A percentile compares a stretch with the other conserved stretches of the same genome.
phyloP scores from a whole-genome alignment of 1,140 invertebrate genomes.

The Phocides pigmalion region DNA sequence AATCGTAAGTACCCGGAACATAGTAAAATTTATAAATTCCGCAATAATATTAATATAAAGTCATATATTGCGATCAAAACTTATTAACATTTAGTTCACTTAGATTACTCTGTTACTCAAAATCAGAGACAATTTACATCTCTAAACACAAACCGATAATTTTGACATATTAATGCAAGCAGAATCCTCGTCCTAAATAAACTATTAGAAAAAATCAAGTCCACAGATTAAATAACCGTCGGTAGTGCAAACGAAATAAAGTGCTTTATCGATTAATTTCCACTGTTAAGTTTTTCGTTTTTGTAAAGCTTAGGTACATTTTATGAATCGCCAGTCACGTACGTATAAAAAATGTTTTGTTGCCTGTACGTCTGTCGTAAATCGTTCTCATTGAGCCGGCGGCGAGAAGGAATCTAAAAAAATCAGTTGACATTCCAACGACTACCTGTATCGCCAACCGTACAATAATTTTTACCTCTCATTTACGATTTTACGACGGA shows the following conservation, averaged over 20 bases:
- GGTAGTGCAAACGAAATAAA: not conserved
- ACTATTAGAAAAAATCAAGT: slow-evolving; percentile 42
- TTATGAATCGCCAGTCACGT: slow-evolving; percentile 51
- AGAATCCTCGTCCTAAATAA: slow-evolving; percentile 50
- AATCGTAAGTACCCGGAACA: no score
- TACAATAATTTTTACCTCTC: slow-evolving; percentile 22
- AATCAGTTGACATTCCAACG: slow-evolving; percentile 53
- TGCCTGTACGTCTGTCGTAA: slow-evolving; percentile 69
- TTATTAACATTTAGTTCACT: not conserved
- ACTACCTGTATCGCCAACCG: slow-evolving; percentile 41
- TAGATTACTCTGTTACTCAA: slow-evolving; percentile 16
- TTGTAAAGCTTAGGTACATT: slow-evolving; percentile 38
- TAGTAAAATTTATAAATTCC: no score
- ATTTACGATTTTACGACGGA: slow-evolving; percentile 30
- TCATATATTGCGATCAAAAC: no score
- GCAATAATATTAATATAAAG: no score
- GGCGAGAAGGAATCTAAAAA: slow-evolving; percentile 48
- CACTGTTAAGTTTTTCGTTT: slow-evolving; percentile 13
- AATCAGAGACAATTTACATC: slow-evolving; percentile 44
- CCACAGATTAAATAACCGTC: slow-evolving; percentile 1
- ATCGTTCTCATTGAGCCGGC: slow-evolving; percentile 55
- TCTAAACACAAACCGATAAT: slow-evolving; percentile 41
- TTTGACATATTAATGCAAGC: slow-evolving; percentile 47
- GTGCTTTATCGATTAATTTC: slow-evolving; percentile 15
- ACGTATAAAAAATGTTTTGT: slow-evolving; percentile 52